phyloP scores from a whole-genome alignment of 2,797 vertebrate species.

The Lacerta bilineata region DNA sequence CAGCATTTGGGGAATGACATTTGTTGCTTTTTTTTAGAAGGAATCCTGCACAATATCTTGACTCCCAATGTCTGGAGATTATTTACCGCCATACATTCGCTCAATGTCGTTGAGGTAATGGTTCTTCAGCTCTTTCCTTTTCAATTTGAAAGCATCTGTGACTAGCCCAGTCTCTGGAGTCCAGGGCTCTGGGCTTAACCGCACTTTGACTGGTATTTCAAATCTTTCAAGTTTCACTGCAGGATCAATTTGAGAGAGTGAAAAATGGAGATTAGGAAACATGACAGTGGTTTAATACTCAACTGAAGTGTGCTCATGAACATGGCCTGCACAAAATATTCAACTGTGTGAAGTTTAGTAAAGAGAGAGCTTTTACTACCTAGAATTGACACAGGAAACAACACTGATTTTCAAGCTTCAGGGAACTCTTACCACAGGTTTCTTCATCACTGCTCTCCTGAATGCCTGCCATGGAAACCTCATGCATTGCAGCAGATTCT shows the following conservation, averaged over 20 bases:
- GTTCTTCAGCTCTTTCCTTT: constrained; percentile 97
- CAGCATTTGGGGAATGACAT: constrained; percentile 29
- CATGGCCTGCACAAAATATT: neutral
- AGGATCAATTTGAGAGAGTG: constrained; percentile 47
- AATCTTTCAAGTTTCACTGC: constrained; percentile 96
- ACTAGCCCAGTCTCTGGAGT: constrained; percentile 97
- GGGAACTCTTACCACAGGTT: neutral
- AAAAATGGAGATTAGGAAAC: neutral
- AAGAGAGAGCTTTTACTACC: neutral
- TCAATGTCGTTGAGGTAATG: constrained; percentile 97
- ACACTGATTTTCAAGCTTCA: neutral
- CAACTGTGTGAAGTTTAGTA: no score
- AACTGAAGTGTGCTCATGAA: neutral
- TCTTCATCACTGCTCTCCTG: no score
- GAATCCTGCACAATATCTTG: constrained; percentile 50
- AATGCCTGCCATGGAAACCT: neutral
- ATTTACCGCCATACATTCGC: constrained; percentile 98
- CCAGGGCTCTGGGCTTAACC: constrained; percentile 96
- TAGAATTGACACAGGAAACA: no score
- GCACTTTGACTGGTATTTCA: constrained; percentile 96
- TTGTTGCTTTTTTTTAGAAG: constrained; percentile 24
- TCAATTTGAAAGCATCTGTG: constrained; percentile 98
- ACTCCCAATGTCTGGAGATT: constrained; percentile 22
- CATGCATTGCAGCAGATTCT: neutral
- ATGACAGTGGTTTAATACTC: neutral